These are phyloP conservation scores for Liolophura sinensis DNA, from an alignment of 1,140 invertebrate species.

Conservation along the genomic window DNA sequence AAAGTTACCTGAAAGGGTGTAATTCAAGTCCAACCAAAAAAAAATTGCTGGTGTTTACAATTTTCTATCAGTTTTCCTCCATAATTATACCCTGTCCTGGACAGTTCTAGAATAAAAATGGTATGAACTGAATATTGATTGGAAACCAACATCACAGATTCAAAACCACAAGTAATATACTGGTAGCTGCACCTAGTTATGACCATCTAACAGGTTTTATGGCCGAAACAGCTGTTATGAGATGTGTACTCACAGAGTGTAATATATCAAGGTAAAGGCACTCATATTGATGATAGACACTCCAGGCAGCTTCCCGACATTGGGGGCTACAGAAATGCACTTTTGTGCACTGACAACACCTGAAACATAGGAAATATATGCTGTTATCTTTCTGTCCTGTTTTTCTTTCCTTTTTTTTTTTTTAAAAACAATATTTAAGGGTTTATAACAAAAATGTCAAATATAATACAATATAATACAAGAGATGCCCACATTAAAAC, in stretches of 20 bases:
- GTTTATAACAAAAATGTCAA: not conserved
- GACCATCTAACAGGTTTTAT: too few relatives aligned
- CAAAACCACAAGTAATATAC: too few relatives aligned
- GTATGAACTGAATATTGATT: too few relatives aligned
- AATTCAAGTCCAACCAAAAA: too few relatives aligned
- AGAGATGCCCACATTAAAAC: not conserved
- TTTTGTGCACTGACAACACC: conserved; percentile 45
- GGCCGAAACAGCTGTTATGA: not conserved
- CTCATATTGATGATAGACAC: conserved; percentile 76
- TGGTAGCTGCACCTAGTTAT: too few relatives aligned
- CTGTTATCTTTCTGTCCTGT: not conserved
- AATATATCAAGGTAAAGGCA: conserved; percentile 72
- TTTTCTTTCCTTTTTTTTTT: not conserved
- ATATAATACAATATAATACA: not conserved
- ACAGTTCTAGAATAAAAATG: too few relatives aligned
- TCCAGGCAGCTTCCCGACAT: conserved; percentile 71
- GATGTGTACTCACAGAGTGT: conserved; percentile 36
- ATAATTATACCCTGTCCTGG: too few relatives aligned
- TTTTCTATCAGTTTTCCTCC: too few relatives aligned
- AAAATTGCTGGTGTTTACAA: too few relatives aligned
- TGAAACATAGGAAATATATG: conserved; percentile 14
- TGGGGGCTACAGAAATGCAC: conserved; percentile 75
- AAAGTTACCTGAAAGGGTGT: too few relatives aligned
- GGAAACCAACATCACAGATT: too few relatives aligned
- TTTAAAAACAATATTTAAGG: not conserved